Evolutionary conservation across 2,113 vertebrate species (phyloP).

Genomic region (Muntiacus reevesi): DNA sequence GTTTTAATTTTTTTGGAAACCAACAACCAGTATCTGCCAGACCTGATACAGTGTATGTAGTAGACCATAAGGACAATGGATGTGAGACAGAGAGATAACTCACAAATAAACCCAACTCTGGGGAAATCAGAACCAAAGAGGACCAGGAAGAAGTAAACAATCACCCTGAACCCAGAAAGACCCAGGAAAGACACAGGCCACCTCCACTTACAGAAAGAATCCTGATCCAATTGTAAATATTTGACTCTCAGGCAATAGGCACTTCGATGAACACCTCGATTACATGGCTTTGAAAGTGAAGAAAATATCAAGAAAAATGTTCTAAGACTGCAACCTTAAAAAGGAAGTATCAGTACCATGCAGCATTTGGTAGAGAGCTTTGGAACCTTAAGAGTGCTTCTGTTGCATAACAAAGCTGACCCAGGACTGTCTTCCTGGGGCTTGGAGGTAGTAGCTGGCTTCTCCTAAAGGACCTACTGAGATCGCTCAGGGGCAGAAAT

Average conservation of each 20-base stretch:
- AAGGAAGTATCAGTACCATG: neutral
- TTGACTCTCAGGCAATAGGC: neutral
- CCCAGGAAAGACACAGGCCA: neutral
- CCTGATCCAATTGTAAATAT: neutral
- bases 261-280: neutral
- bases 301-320: neutral
- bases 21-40: neutral
- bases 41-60: neutral
- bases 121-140: neutral
- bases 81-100: neutral
- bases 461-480: neutral
- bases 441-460: neutral
- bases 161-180: neutral
- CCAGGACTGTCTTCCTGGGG: neutral
- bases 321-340: neutral
- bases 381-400: neutral
- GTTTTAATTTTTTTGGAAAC: neutral
- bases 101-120: neutral
- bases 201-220: neutral
- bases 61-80: neutral
- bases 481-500: neutral
- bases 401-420: neutral
- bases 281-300: neutral
- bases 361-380: neutral
- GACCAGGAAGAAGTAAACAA: neutral